Evolutionary conservation across 1,140 invertebrate species (phyloP).

Genomic region (Paracyclopina nana): DNA sequence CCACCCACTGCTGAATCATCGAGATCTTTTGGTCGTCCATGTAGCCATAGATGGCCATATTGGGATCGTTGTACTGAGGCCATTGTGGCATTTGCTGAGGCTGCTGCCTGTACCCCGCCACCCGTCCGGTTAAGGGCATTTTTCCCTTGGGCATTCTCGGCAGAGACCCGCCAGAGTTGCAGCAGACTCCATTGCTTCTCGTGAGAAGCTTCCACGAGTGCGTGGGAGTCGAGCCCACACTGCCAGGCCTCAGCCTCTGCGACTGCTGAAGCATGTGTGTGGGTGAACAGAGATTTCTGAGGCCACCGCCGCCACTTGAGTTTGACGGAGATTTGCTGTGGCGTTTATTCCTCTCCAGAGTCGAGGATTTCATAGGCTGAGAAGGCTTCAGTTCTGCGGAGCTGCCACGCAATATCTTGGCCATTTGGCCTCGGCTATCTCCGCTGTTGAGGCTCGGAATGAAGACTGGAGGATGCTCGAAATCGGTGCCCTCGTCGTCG

Average conservation of each 20-base stretch:
- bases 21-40: slow-evolving; percentile 76
- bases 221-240: not conserved
- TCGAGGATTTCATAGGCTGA: not conserved
- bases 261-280: not conserved
- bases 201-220: no score
- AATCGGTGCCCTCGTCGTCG: slow-evolving; percentile 65
- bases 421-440: slow-evolving; percentile 44
- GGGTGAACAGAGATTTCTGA: not conserved
- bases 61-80: not conserved
- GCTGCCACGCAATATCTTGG: slow-evolving; percentile 3
- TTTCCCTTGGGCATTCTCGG: slow-evolving; percentile 10
- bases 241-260: not conserved
- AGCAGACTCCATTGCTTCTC: no score
- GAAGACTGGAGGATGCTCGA: slow-evolving; percentile 70
- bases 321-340: not conserved
- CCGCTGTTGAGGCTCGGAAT: slow-evolving; percentile 59
- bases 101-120: slow-evolving; percentile 13
- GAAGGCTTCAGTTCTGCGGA: not conserved
- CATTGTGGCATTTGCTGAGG: slow-evolving; percentile 16
- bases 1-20: slow-evolving; percentile 83
- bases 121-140: slow-evolving; percentile 11
- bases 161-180: not conserved
- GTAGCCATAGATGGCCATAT: slow-evolving; percentile 35
- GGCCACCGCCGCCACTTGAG: not conserved
- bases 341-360: no score